Evolutionary conservation across 2,113 vertebrate genomes (phyloP).

Genomic region (Castor canadensis): DNA sequence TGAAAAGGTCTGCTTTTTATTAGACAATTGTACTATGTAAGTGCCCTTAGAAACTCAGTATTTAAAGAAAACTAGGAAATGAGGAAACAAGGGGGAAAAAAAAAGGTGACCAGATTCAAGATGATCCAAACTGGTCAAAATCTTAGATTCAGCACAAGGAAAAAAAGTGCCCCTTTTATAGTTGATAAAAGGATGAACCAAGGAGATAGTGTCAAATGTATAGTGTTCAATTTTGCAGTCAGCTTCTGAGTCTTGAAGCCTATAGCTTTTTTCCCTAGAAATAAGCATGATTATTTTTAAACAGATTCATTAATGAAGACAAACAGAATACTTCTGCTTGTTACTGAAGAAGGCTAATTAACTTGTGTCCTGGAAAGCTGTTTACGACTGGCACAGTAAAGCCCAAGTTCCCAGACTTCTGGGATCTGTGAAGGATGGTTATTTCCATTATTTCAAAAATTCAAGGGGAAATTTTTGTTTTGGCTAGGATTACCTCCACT

Average conservation of each 20-base stretch:
- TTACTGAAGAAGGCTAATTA: not conserved
- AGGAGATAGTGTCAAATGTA: not conserved
- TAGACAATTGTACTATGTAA: not conserved
- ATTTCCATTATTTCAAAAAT: slow-evolving; percentile 14
- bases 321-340: not conserved
- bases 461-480: slow-evolving; percentile 32
- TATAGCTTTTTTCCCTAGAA: not conserved
- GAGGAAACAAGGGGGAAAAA: not conserved
- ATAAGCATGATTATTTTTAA: not conserved
- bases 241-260: not conserved
- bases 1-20: slow-evolving; percentile 46
- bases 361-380: not conserved
- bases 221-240: not conserved
- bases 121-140: slow-evolving; percentile 26
- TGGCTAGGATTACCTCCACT: not conserved
- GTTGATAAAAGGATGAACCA: not conserved
- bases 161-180: not conserved
- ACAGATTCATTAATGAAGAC: not conserved
- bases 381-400: not conserved
- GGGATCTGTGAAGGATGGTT: not conserved
- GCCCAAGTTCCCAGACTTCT: not conserved
- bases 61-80: not conserved
- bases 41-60: slow-evolving; percentile 13
- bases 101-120: not conserved
- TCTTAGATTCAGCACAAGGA: not conserved